Evolutionary conservation across 2,888 invertebrate species (phyloP).

Genomic region (Cistogaster globosa): DNA sequence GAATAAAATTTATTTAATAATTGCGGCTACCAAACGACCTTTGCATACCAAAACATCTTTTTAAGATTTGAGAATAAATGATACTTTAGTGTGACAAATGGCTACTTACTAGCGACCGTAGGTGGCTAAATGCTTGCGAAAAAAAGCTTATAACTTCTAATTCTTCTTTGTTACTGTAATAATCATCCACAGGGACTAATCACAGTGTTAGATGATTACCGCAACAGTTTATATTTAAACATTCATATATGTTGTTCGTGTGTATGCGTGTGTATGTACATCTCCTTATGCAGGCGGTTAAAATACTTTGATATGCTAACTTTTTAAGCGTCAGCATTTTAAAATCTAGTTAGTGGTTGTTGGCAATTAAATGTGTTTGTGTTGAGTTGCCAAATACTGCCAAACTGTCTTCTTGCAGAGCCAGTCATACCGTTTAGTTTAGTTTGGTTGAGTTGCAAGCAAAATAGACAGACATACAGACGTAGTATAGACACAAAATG

Average conservation of each 20-base stretch:
- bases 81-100: conserved; percentile 68
- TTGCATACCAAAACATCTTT: conserved; percentile 70
- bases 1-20: conserved; percentile 67
- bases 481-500: neutral
- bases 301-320: conserved; percentile 73
- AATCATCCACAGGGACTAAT: conserved; percentile 51
- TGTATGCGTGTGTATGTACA: neutral
- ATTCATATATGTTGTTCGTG: neutral
- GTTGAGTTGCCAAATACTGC: conserved; percentile 70
- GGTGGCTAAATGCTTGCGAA: conserved; percentile 66
- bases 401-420: conserved; percentile 61
- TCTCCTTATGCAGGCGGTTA: conserved; percentile 63
- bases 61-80: conserved; percentile 67
- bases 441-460: conserved; percentile 14
- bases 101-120: conserved; percentile 68
- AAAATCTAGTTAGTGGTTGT: conserved; percentile 30
- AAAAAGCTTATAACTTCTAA: conserved; percentile 59
- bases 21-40: conserved; percentile 69
- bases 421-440: conserved; percentile 40
- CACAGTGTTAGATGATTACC: conserved; percentile 69
- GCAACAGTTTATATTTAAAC: conserved; percentile 38
- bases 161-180: conserved; percentile 62
- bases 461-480: conserved; percentile 32
- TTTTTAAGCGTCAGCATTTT: conserved; percentile 61
- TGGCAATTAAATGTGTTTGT: neutral